Base-by-base conservation (phyloP, 2,113 vertebrate genomes). In the Apteryx mantelli region DNA sequence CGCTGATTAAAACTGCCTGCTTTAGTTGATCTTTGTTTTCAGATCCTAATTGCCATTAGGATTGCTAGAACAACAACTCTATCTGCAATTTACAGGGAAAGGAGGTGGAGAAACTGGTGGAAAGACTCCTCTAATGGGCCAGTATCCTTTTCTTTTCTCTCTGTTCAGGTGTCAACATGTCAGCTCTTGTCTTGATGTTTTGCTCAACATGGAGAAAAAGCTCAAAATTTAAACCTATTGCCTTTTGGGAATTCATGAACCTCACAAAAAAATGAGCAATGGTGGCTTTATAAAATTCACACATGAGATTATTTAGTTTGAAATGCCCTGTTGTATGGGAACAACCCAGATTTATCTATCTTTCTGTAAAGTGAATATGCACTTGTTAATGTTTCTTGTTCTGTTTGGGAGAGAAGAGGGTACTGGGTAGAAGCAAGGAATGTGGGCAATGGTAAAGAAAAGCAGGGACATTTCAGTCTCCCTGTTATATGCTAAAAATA, bases 331-430 rank as follows among this genome's bases (percentile, higher is more conserved):
- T 17, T 84, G n/a, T 85, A 88, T 63, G 64, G 76, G 83, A 34
- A 94, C 79, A 94, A 80, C 46, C 88, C 86, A 52, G 73, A 94
- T 95, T 82, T 89, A 46, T 60, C 63, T 77, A 36, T 82, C 94
- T 86, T 97, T 93, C 92, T 78, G 28, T 77, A 75, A 74, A 58
- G 69, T 20, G 50, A 77, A 30, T 26, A 83, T 4, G 24, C 2
- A 1, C 3, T 80, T 66, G 22, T 14, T 17, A 66, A 82, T 38
- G 58, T 16, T 36, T 74, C 93, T 50, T 87, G 58, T 95, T 93
- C 73, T 34, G 9, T 90, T 82, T 79, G 73, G 42, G 52, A 82
- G 40, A 42, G 88, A 82, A 42, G 17, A 60, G 32, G 56, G 10
- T 60, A 34, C 56, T 60, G 56, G 10, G 56, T 34, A 34, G 56